These are phyloP conservation scores for Virgularia gustaviana DNA, from an alignment of 92 coral and sea anemone species.

Conservation along the genomic window DNA sequence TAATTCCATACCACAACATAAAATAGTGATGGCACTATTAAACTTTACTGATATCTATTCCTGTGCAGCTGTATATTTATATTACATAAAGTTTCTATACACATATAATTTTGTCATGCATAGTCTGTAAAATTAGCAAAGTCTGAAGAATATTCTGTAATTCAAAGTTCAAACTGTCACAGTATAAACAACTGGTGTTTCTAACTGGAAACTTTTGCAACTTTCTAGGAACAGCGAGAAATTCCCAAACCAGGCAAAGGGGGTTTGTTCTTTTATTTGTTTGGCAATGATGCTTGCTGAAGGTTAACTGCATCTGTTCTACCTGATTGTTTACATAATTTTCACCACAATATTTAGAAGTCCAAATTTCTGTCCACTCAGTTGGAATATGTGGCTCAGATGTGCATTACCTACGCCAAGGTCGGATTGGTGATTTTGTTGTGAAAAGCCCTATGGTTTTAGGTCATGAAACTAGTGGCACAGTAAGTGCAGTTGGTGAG, in stretches of 20 bases:
- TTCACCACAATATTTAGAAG: too few relatives aligned
- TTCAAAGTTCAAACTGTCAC: too few relatives aligned
- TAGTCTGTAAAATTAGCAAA: too few relatives aligned
- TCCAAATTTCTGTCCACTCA: slow-evolving; percentile 81
- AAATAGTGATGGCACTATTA: too few relatives aligned
- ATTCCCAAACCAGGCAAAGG: slow-evolving; percentile 62
- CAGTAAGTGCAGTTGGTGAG: slow-evolving; percentile 79
- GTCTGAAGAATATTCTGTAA: too few relatives aligned
- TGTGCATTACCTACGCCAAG: slow-evolving; percentile 84
- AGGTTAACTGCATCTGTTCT: neutral
- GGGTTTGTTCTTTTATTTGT: slow-evolving; percentile 41
- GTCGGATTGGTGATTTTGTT: slow-evolving; percentile 85
- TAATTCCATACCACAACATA: too few relatives aligned
- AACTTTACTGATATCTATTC: too few relatives aligned
- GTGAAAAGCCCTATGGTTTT: slow-evolving; percentile 86
- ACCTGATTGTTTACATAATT: neutral
- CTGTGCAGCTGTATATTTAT: too few relatives aligned
- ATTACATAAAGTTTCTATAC: too few relatives aligned
- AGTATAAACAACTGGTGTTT: neutral
- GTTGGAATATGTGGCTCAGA: slow-evolving; percentile 99
- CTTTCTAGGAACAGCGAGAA: slow-evolving; percentile 59
- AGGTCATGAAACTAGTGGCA: slow-evolving; percentile 87
- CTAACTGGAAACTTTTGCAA: neutral
- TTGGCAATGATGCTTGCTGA: neutral
- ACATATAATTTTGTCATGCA: too few relatives aligned